These are phyloP conservation scores for Montifringilla adamsi DNA, from an alignment of 2,113 vertebrate genomes.

Conservation along the genomic window DNA sequence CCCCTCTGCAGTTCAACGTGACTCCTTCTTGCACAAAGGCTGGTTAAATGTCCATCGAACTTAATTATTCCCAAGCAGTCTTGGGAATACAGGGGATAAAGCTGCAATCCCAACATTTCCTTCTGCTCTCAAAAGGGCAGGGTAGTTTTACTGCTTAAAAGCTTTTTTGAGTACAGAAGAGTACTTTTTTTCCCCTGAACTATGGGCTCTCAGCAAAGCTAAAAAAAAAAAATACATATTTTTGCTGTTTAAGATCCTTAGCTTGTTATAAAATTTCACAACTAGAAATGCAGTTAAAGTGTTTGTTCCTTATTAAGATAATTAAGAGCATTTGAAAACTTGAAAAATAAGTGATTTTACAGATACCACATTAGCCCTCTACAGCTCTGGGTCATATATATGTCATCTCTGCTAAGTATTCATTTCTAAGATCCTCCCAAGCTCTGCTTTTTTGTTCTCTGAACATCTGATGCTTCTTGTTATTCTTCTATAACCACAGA, in stretches of 20 bases:
- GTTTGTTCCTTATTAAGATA: not conserved
- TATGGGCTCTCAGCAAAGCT: not conserved
- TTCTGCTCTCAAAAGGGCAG: not conserved
- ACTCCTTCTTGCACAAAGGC: not conserved
- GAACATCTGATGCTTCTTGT: conserved; percentile 49
- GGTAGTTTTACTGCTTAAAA: not conserved
- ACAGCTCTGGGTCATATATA: not conserved
- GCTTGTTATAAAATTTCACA: not conserved
- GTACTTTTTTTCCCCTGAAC: not conserved
- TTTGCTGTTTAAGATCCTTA: not conserved
- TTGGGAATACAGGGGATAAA: not conserved
- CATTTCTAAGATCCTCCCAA: conserved; percentile 39
- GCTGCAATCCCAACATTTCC: not conserved
- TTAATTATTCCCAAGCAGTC: not conserved
- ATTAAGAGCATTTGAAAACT: not conserved
- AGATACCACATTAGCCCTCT: not conserved
- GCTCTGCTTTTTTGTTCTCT: conserved; percentile 31
- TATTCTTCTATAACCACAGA: conserved; percentile 56
- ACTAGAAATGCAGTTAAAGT: not conserved
- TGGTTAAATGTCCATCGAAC: not conserved
- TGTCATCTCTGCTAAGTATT: conserved; percentile 7
- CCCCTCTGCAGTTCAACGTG: not conserved
- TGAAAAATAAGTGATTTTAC: not conserved
- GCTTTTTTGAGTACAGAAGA: not conserved
- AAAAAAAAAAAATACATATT: not conserved